These are phyloP conservation scores for Fukomys damarensis DNA, from an alignment of 2,113 vertebrate genomes.

Conservation along the genomic window DNA sequence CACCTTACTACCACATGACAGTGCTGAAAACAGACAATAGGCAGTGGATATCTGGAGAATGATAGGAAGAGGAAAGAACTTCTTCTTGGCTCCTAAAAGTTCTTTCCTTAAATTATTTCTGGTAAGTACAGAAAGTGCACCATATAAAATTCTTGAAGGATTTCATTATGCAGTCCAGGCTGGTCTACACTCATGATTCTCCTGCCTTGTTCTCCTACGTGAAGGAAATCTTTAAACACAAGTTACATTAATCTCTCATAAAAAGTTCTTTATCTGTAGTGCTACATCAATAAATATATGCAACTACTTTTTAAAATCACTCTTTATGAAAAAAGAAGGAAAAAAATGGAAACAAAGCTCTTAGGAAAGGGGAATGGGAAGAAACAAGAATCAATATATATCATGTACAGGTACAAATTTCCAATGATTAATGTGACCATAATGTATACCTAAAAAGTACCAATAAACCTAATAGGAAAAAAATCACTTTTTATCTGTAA, in stretches of 20 bases:
- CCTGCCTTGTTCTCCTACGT: background rate
- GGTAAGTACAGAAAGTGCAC: background rate
- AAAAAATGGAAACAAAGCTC: too few relatives aligned
- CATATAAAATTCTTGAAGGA: background rate
- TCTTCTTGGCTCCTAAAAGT: background rate
- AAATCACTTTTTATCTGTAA: background rate
- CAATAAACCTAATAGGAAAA: too few relatives aligned
- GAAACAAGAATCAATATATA: too few relatives aligned
- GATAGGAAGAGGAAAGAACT: background rate
- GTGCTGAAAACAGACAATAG: background rate
- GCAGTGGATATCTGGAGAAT: background rate
- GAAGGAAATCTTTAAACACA: constrained; percentile 21
- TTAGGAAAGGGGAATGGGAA: too few relatives aligned
- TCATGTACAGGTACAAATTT: too few relatives aligned
- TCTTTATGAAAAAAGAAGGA: too few relatives aligned
- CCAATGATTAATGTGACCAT: too few relatives aligned
- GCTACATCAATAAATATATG: background rate
- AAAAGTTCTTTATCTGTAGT: constrained; percentile 14
- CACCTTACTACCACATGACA: background rate
- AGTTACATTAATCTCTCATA: constrained; percentile 13
- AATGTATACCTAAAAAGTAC: too few relatives aligned
- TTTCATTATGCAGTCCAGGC: background rate
- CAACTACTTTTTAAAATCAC: background rate
- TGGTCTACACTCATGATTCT: background rate
- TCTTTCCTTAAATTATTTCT: background rate